phyloP scores from a whole-genome alignment of 1,140 invertebrate species.

The Hormaphis cornu region DNA sequence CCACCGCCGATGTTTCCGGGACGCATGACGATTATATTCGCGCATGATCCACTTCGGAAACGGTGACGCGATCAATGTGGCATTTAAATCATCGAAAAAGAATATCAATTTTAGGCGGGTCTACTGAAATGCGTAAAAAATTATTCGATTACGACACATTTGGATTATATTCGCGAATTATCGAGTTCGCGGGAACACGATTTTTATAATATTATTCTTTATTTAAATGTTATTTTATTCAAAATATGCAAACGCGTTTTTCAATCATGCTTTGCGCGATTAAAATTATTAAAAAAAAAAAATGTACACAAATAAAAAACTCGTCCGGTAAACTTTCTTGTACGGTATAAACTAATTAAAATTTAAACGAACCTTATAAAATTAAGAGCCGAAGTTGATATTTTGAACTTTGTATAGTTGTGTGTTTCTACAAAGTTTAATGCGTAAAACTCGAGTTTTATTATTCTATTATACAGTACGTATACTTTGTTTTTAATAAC shows the following conservation, averaged over 20 bases:
- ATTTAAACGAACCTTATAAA: background rate
- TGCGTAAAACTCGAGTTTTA: too few species aligned
- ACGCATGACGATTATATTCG: too few species aligned
- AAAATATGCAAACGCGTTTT: background rate
- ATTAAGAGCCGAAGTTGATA: background rate
- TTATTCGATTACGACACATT: too few species aligned
- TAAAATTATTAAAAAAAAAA: background rate
- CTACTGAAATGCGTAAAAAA: slow-evolving; percentile 21
- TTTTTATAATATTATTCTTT: background rate
- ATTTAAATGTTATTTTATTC: background rate
- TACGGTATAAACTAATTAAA: background rate
- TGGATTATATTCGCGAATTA: too few species aligned
- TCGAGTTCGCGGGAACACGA: too few species aligned
- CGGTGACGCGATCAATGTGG: background rate
- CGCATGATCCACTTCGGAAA: background rate
- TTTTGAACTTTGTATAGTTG: background rate
- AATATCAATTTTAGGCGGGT: slow-evolving; percentile 7
- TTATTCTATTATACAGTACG: too few species aligned
- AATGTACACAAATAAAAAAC: background rate
- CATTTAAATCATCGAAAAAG: background rate
- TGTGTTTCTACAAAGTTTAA: too few species aligned
- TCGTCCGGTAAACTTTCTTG: background rate
- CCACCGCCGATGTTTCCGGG: too few species aligned
- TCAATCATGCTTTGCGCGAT: background rate
- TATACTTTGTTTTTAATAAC: too few species aligned